Base-by-base conservation (phyloP, 2,888 invertebrate genomes). In the Drosophila helvetica region DNA sequence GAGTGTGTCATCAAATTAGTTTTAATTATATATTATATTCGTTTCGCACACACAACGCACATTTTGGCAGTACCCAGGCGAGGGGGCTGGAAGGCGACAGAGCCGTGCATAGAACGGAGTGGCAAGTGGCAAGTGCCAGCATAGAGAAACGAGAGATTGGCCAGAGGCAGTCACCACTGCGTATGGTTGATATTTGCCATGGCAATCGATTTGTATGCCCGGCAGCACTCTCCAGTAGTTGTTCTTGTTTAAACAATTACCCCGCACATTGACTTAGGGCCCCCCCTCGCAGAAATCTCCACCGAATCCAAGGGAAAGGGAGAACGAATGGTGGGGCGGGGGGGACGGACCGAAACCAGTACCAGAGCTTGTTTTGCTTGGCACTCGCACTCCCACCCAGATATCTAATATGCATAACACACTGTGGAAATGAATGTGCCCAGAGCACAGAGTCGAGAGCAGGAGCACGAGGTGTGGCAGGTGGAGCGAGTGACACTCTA, bases 331-430 rank as follows among this genome's bases (percentile, higher is more conserved):
- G 38, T 42, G 54, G 8, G 30, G 53, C 18, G 18, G n/a, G n/a
- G 33, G 18, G 22, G 15, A 19, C 6, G 12, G 38, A 17, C 22
- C 52, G 17, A 47, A 56, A 52, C 55, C 56, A 18, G 46, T 56
- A 33, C 72, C 48, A n/a, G 38, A 33, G 12, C 33, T 15, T 33
- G 33, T 33, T 33, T 43, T 33, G 17, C 25, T 43, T 17, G 12
- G 38, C 25, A 22, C 8, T 27, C 27, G 27, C 22, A 56, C 25
- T 45, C 25, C 17, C 6, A 61, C 54, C 54, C 50, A 74, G 85
- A 77, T 79, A 84, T 79, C 81, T 79, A 78, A 86, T 84, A 82
- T 82, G 87, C 81, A 82, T 73, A 67, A 58, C 78, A 60, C 67
- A 80, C 48, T 52, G 54, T 53, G 46, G 60, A 77, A 66, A 59